These are phyloP conservation scores for Kuschelorhynchus macadamiae DNA, from an alignment of 2,888 invertebrate species.

Conservation along the genomic window DNA sequence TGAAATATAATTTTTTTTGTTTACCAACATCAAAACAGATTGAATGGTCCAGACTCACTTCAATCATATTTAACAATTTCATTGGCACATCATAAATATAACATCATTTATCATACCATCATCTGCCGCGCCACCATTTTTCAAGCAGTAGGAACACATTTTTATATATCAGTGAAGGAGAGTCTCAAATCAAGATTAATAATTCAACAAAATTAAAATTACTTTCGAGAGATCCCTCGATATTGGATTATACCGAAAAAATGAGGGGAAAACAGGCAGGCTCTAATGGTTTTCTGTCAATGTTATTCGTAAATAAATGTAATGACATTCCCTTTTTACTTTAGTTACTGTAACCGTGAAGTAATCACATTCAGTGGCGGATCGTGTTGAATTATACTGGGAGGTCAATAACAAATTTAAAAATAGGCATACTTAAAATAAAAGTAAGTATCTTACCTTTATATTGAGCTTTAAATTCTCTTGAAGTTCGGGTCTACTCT, in stretches of 20 bases:
- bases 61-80: constrained; percentile 33
- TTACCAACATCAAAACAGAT: too few relatives aligned
- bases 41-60: neutral
- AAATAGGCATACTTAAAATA: too few relatives aligned
- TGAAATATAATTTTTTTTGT: too few relatives aligned
- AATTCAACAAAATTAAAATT: constrained; percentile 2
- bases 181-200: constrained; percentile 19
- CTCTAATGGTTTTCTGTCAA: neutral
- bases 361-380: too few relatives aligned
- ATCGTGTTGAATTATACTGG: too few relatives aligned
- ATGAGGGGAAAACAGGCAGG: neutral
- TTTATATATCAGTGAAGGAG: neutral
- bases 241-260: neutral
- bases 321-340: too few relatives aligned
- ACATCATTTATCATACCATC: constrained; percentile 24
- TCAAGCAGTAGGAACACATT: constrained; percentile 12
- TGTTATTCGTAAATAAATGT: too few relatives aligned
- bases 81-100: constrained; percentile 35
- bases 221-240: neutral
- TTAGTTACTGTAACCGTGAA: too few relatives aligned
- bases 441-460: too few relatives aligned
- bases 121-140: constrained; percentile 13
- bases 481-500: too few relatives aligned
- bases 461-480: too few relatives aligned
- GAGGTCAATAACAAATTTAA: too few relatives aligned